A percentile compares a stretch with the other conserved stretches of the same genome.
Evolutionary conservation across 2,113 vertebrate genomes (phyloP).

Genomic region (Empidonax traillii): DNA sequence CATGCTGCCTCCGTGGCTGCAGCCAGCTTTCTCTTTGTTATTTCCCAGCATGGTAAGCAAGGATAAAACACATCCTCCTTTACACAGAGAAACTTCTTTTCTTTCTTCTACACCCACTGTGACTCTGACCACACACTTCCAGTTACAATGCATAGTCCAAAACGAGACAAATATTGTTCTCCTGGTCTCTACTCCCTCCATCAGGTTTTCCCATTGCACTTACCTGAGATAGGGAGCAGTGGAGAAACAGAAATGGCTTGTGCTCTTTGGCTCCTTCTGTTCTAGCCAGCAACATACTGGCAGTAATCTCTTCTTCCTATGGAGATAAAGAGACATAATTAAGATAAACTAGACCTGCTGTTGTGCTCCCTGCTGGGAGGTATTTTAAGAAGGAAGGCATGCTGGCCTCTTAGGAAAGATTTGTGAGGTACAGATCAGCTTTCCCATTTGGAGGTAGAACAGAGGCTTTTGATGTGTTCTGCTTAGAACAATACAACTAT

Average conservation of each 20-base stretch:
- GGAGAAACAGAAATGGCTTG: background rate
- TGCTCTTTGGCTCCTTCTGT: slow-evolving; percentile 4
- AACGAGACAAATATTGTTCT: background rate
- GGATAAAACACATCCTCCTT: background rate
- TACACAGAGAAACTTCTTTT: background rate
- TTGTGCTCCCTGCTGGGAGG: slow-evolving; percentile 19
- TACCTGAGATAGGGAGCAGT: background rate
- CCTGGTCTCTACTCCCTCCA: background rate
- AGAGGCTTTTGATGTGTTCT: background rate
- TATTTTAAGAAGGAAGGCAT: background rate
- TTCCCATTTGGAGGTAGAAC: background rate
- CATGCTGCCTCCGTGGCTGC: background rate
- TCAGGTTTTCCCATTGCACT: background rate
- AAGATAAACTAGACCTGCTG: slow-evolving; percentile 45
- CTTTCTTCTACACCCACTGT: background rate
- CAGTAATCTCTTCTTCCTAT: slow-evolving; percentile 25
- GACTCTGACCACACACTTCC: background rate
- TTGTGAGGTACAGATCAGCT: background rate
- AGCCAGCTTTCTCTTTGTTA: background rate
- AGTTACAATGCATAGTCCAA: background rate
- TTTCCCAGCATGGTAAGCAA: background rate
- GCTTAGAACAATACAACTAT: background rate
- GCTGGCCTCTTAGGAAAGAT: background rate
- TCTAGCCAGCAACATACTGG: slow-evolving; percentile 3
- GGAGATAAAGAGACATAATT: slow-evolving; percentile 58